Evolutionary conservation across 1,140 invertebrate genomes (phyloP), one percentile per base, ranked within the genome.

Genomic region (Cyphomyrmex costatus): DNA sequence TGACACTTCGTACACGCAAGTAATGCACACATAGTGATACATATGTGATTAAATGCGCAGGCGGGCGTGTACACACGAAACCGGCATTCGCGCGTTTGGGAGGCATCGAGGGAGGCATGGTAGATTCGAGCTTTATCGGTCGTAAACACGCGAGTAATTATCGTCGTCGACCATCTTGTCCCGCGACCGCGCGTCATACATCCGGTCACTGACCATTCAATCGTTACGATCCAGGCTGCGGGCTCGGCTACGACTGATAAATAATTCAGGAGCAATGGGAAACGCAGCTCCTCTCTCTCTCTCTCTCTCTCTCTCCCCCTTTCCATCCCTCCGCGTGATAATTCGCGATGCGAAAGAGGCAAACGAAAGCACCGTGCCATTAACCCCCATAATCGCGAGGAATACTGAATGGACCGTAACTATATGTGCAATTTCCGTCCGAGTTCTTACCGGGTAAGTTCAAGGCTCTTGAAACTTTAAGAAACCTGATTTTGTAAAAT

Each of bases 141-240:
- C 90, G 91, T 93, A 93, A 93, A 93, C 91, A 93, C 90, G 92
- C 91, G 87, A 91, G 89, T 92, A 93, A 92, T 93, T 91, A 94
- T 93, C 91, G 83, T 86, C 16, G 53, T 53, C 91, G 86, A 90
- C 92, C 90, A 92, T 92, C 87, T 93, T 92, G 90, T 86, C 74
- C 80, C 80, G 71, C 60, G 66, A 85, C 66, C 88, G 89, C 91
- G 92, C 91, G 91, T 94, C 93, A 93, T 91, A 92, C 88, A 92
- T 94, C 93, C 92, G 93, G 94, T 93, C 92, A 93, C 91, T 93
- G 93, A 93, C 93, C 93, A 93, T 94, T 93, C 92, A 93, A 93
- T 94, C 92, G 92, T 92, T 88, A 90, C 89, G 80, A 93, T 91
- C 90, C 88, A 70, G 60, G 76, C 82, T 70, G 78, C 85, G 68